Evolutionary conservation across 1,140 invertebrate species (phyloP).

Genomic region (Linepithema humile): DNA sequence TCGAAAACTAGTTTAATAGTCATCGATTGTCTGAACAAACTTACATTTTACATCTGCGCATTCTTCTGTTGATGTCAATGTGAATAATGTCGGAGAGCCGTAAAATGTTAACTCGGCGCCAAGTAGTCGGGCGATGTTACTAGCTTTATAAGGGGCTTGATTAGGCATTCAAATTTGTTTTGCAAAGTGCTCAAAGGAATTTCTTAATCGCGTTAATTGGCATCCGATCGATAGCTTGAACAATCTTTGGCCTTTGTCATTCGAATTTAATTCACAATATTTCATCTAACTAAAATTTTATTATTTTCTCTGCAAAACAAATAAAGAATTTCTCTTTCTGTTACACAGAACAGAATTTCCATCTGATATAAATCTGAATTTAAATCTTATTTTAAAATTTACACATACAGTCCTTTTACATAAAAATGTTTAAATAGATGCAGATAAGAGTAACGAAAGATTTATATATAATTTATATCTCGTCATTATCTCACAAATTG

Average conservation of each 20-base stretch:
- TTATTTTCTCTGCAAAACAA: neutral
- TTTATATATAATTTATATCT: neutral
- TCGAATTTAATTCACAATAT: neutral
- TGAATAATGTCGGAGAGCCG: constrained; percentile 48
- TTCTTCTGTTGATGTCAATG: constrained; percentile 59
- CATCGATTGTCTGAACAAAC: constrained; percentile 68
- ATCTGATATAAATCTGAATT: neutral
- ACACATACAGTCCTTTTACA: neutral
- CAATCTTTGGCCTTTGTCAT: neutral
- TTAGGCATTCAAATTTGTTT: constrained; percentile 44
- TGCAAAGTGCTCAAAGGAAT: constrained; percentile 9
- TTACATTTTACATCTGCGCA: constrained; percentile 66
- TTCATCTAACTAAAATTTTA: neutral
- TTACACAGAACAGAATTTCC: neutral
- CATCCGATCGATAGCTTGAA: neutral
- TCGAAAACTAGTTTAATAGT: constrained; percentile 68
- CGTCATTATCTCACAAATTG: neutral
- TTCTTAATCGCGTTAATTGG: neutral
- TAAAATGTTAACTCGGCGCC: constrained; percentile 74
- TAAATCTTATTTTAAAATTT: neutral
- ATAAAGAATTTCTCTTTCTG: neutral
- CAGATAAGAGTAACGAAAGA: neutral
- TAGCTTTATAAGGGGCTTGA: constrained; percentile 29
- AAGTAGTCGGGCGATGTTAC: constrained; percentile 56
- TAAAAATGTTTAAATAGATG: constrained; percentile 4